Evolutionary conservation across 2,797 vertebrate species (phyloP).

Genomic region (Phaenicophaeus curvirostris): DNA sequence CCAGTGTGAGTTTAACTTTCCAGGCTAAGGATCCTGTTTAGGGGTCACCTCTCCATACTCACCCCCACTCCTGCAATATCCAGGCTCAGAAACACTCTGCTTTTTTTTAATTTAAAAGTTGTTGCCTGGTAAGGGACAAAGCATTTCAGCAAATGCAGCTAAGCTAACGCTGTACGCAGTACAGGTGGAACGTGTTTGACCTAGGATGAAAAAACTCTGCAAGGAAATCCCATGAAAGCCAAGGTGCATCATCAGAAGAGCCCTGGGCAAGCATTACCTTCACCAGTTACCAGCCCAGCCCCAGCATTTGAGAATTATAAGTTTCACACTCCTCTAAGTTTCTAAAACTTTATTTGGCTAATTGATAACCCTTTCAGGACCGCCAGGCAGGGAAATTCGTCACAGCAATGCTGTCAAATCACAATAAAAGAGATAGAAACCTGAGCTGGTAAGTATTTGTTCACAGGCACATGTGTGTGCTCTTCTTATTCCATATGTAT

Average conservation of each 20-base stretch:
- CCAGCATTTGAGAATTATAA: not conserved
- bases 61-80: not conserved
- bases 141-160: not conserved
- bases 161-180: accelerated
- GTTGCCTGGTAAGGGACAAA: not conserved
- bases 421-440: not conserved
- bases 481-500: accelerated
- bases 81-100: not conserved
- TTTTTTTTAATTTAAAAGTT: not conserved
- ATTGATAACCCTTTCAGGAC: not conserved
- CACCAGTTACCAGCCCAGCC: not conserved
- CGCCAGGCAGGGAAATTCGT: not conserved
- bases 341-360: not conserved
- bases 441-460: not conserved
- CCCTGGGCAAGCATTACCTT: not conserved
- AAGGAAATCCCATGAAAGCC: not conserved
- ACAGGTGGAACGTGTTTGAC: not conserved
- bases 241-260: not conserved
- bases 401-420: not conserved
- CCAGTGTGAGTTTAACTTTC: not conserved
- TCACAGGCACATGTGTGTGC: accelerated
- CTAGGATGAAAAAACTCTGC: not conserved
- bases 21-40: not conserved
- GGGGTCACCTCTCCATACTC: not conserved
- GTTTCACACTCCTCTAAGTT: not conserved